These are phyloP conservation scores for Danionella dracula DNA, from an alignment of 2,797 vertebrate species.

Conservation along the genomic window DNA sequence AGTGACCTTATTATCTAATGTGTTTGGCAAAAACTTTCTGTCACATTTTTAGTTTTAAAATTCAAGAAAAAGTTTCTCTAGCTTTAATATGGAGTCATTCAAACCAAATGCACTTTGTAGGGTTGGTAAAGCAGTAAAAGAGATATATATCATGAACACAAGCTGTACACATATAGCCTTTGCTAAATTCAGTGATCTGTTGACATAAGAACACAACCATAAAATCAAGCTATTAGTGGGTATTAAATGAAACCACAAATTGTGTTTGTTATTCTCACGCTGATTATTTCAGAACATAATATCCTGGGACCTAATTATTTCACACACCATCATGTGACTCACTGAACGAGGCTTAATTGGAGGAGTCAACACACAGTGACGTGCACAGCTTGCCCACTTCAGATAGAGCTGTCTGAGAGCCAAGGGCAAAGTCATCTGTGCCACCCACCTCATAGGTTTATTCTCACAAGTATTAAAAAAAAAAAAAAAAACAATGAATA, in stretches of 20 bases:
- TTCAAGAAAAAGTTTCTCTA: no score
- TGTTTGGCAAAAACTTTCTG: no score
- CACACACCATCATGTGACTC: slow-evolving; percentile 20
- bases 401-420: slow-evolving; percentile 47
- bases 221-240: background rate
- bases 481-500: no score
- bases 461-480: no score
- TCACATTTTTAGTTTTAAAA: no score
- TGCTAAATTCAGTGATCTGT: background rate
- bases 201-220: background rate
- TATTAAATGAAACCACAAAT: background rate
- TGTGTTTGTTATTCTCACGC: slow-evolving; percentile 16
- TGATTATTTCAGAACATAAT: slow-evolving; percentile 32
- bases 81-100: no score
- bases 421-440: slow-evolving; percentile 39
- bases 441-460: slow-evolving; percentile 18
- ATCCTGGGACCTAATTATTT: slow-evolving; percentile 46
- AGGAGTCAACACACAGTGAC: slow-evolving; percentile 37
- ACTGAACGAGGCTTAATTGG: slow-evolving; percentile 49
- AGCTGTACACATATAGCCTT: background rate
- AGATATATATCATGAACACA: no score
- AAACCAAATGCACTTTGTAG: no score
- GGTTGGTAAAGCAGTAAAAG: no score
- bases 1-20: no score
- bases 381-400: slow-evolving; percentile 27